These are phyloP conservation scores for Brachyistius frenatus DNA, from an alignment of 2,113 vertebrate genomes.

Conservation along the genomic window DNA sequence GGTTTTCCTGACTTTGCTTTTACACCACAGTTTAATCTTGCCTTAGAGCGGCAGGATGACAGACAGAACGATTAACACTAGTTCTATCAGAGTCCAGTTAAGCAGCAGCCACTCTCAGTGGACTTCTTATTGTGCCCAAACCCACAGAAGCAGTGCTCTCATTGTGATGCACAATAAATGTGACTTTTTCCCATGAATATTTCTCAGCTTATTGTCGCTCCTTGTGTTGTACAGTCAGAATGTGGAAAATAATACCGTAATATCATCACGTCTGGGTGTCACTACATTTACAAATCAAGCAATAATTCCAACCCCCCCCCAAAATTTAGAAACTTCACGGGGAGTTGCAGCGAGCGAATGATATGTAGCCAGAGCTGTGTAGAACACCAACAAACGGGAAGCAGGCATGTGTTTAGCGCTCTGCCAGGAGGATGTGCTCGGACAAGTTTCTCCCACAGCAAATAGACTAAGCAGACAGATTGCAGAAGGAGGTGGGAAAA, in stretches of 20 bases:
- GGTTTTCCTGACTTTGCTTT: constrained; percentile 69
- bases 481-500: constrained; percentile 33
- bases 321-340: constrained; percentile 13
- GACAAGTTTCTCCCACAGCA: constrained; percentile 54
- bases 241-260: neutral
- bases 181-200: constrained; percentile 30
- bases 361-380: constrained; percentile 43
- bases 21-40: constrained; percentile 75
- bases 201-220: neutral
- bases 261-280: constrained; percentile 13
- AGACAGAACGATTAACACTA: constrained; percentile 65
- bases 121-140: constrained; percentile 37
- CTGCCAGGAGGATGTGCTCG: constrained; percentile 44
- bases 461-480: constrained; percentile 20
- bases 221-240: constrained; percentile 12
- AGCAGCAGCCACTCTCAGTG: constrained; percentile 37
- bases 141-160: constrained; percentile 4
- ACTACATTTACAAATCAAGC: constrained; percentile 19
- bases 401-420: constrained; percentile 43
- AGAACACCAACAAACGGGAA: constrained; percentile 49
- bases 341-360: constrained; percentile 33
- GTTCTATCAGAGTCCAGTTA: constrained; percentile 68
- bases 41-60: constrained; percentile 65
- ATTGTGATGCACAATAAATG: constrained; percentile 17
- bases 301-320: constrained; percentile 18